These are phyloP conservation scores for Steromphala cineraria DNA, from an alignment of 2,888 invertebrate species.

Conservation along the genomic window DNA sequence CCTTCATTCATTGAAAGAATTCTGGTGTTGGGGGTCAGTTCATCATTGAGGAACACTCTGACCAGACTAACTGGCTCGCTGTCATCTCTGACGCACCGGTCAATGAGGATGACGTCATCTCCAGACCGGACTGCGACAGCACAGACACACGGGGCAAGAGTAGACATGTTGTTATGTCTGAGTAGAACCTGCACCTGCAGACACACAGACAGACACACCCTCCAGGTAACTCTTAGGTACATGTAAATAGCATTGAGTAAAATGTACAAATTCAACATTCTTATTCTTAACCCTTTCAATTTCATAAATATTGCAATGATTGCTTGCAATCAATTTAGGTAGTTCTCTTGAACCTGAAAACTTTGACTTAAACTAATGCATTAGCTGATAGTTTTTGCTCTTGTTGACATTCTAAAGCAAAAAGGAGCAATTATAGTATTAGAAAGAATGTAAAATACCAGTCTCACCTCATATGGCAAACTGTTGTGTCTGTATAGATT, in stretches of 20 bases:
- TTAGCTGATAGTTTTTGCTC: no score
- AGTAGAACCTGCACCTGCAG: conserved; percentile 42
- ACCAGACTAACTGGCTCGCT: conserved; percentile 29
- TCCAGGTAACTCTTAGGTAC: no score
- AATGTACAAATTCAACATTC: no score
- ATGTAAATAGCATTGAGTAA: no score
- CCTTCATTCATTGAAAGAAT: conserved; percentile 39
- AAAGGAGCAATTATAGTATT: not conserved
- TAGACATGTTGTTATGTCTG: conserved; percentile 32
- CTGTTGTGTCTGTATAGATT: conserved; percentile 54
- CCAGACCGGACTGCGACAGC: conserved; percentile 53
- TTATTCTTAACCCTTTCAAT: no score
- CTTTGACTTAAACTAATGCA: no score
- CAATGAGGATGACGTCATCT: conserved; percentile 55
- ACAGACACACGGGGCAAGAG: conserved; percentile 55
- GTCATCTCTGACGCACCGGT: conserved; percentile 37
- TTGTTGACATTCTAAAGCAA: no score
- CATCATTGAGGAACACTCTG: conserved; percentile 46
- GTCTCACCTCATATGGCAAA: conserved; percentile 55
- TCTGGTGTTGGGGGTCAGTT: conserved; percentile 44
- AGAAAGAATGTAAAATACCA: not conserved
- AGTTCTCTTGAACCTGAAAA: not conserved
- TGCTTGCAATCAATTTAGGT: no score
- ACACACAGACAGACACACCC: no score
- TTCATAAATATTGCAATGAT: no score